These are phyloP conservation scores for Phlogophora meticulosa DNA, from an alignment of 2,888 invertebrate species.

Conservation along the genomic window DNA sequence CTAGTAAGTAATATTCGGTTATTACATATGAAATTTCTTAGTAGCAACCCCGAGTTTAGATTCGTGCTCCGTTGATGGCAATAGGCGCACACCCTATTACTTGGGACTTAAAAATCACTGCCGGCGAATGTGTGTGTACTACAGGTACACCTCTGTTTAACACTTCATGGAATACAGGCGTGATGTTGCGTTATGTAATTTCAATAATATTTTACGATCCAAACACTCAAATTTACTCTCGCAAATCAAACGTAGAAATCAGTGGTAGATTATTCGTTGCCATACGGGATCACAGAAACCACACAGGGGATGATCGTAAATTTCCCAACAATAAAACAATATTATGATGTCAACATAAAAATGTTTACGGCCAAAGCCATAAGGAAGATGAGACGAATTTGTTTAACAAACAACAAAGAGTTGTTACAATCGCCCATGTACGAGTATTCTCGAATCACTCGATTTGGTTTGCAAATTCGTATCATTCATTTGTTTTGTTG, in stretches of 20 bases:
- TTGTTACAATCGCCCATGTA: conserved; percentile 28
- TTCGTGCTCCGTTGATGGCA: too few species aligned
- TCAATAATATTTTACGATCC: background rate
- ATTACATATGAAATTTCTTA: too few species aligned
- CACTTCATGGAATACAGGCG: too few species aligned
- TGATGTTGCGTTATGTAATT: too few species aligned
- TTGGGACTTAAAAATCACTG: too few species aligned
- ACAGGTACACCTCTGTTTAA: too few species aligned
- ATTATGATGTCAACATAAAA: conserved; percentile 79
- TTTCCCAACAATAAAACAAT: conserved; percentile 77
- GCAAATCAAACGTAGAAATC: conserved; percentile 37
- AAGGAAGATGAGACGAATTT: conserved; percentile 72
- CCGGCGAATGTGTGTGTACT: too few species aligned
- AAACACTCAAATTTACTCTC: conserved; percentile 16
- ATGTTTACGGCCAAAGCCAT: conserved; percentile 78
- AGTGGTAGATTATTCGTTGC: conserved; percentile 36
- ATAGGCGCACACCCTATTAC: too few species aligned
- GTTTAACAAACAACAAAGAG: conserved; percentile 39
- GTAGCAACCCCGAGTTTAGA: too few species aligned
- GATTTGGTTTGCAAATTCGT: conserved; percentile 46
- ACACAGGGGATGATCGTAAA: conserved; percentile 67
- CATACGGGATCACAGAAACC: conserved; percentile 46
- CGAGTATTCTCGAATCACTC: conserved; percentile 35
- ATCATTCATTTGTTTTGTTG: conserved; percentile 36
- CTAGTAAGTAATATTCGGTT: too few species aligned